These are phyloP conservation scores for Hyles euphorbiae DNA, from an alignment of 1,140 invertebrate genomes.

Conservation along the genomic window DNA sequence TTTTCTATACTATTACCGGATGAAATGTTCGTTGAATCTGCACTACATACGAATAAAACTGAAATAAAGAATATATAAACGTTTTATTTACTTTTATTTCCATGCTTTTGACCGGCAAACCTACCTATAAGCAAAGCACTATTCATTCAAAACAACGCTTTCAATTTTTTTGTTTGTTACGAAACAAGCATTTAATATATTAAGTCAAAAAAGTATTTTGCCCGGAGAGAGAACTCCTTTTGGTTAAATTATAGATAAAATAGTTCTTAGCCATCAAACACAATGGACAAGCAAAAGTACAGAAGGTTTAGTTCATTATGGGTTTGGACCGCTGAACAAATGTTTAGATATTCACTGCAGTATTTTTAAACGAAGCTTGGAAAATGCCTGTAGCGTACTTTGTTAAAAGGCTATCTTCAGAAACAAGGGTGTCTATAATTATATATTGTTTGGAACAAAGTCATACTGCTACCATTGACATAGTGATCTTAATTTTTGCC, in stretches of 20 bases:
- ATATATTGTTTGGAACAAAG: conserved; percentile 26
- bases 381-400: conserved; percentile 46
- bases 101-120: too few relatives aligned
- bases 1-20: too few relatives aligned
- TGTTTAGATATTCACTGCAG: conserved; percentile 38
- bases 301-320: conserved; percentile 1
- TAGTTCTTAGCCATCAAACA: conserved; percentile 20
- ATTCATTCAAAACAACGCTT: conserved; percentile 26
- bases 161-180: conserved; percentile 30
- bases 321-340: conserved; percentile 25
- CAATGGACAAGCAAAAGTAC: conserved; percentile 1
- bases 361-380: conserved; percentile 33
- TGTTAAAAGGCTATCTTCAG: conserved; percentile 24
- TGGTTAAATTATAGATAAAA: conserved; percentile 21
- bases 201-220: conserved; percentile 17
- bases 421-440: conserved; percentile 30
- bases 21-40: too few relatives aligned
- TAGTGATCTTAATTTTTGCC: conserved; percentile 25
- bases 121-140: too few relatives aligned
- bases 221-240: conserved; percentile 10
- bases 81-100: too few relatives aligned
- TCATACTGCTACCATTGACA: conserved; percentile 24
- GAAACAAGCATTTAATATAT: conserved; percentile 19
- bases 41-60: too few relatives aligned
- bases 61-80: too few relatives aligned